Base-by-base conservation (phyloP, 2,888 invertebrate genomes). In the Hypselothyrea guttata region DNA sequence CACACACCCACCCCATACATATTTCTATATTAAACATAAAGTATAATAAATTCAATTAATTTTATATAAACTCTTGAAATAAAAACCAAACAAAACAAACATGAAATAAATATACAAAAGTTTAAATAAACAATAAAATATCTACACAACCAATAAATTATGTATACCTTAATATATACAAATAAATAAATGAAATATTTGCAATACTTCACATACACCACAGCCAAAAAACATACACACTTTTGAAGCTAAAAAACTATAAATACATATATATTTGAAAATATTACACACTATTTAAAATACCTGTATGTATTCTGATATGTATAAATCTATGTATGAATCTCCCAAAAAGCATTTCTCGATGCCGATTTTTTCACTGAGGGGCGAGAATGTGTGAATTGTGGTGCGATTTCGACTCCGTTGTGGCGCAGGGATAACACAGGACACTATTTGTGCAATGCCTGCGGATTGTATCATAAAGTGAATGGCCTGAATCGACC, bases 401-500 rank as follows among this genome's bases (percentile, higher is more conserved):
- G 98, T 91, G 98, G 98, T 85, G 97, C 98, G 75, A 97, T 97
- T 90, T 96, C 96, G 86, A 99, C 99, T 79, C 98, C 99, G 69
- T 93, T 99, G 84, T 99, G 99, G 99, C 94, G 99, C 79, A 94
- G 99, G 90, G 99, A 99, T 93, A 97, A 97, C 90, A 98, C 97
- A 87, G 99, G 99, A 73, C 98, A 99, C 92, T 99, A 98, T 92
- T 94, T 99, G 87, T 99, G 99, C 94, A 99, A 99, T 93, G 99
- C 99, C 75, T 99, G 99, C 92, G 99, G 99, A 86, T 95, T 99
- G 84, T 99, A 99, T 93, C 95, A 95, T 92, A 97, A 97, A 93
- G 96, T 97, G 96, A 98, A 97, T 91, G 97, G 97, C 89, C 95
- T 96, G 92, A 96, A 96, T 92, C 93, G 97, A 88, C 97, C 97